Evolutionary conservation across 2,888 invertebrate species (phyloP), one percentile per base, ranked within the genome.

Genomic region (Scaptodrosophila latifasciaeformis): DNA sequence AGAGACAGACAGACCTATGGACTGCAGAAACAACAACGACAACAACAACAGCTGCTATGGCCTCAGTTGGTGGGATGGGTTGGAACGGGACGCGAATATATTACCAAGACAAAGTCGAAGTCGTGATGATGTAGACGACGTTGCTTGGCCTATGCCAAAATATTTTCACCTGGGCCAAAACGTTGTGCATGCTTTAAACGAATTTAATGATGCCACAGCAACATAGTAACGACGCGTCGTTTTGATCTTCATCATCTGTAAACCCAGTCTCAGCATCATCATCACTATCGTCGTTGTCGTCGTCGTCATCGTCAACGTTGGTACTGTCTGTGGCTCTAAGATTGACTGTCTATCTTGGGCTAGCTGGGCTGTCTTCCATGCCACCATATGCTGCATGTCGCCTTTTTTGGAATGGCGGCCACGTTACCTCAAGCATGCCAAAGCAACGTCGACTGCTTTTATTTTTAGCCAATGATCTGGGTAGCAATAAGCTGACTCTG

Each of bases 361-460:
- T 46, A 57, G 46, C 55, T 49, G 60, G 17, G 54, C 53, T 59
- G 53, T 56, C 57, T 59, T 59, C 58, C 61, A 66, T n/a, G n/a
- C n/a, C n/a, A n/a, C n/a, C n/a, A n/a, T 64, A 57, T 59, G 62
- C 70, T 75, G 62, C 67, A 75, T 70, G 70, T 81, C 81, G 67
- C 69, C 64, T 70, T 65, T 68, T 62, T 50, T 62, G 70, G 65
- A 49, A 59, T 48, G 49, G 65, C 65, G 54, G 54, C 62, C 47
- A 53, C 56, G 58, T 67, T 62, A 57, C 54, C 7, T 7, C 79
- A 76, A 76, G 67, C 79, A 78, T 68, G 79, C 77, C 79, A 56
- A 69, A 76, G 65, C n/a, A n/a, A n/a, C 72, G 65, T 78, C 72
- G 76, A 70, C 71, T 80, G 68, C 77, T 76, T 76, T 76, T 70